Percentiles rank a stretch among this genome's conserved stretches.
Conservation (phyloP, 2,888 invertebrate genomes). For the Eupithecia tripunctaria region DNA sequence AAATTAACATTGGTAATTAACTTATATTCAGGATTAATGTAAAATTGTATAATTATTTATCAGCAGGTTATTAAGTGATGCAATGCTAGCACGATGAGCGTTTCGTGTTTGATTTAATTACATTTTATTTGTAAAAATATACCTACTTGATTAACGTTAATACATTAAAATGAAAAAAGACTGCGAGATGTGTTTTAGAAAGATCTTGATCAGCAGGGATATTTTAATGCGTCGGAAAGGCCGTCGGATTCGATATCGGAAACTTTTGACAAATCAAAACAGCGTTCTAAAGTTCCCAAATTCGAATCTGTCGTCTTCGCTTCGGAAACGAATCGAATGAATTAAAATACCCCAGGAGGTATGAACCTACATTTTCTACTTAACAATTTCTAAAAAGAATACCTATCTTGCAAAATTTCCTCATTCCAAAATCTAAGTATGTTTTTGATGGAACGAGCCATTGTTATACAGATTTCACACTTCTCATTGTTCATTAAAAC, state of each 20-base stretch:
- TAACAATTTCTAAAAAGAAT: not conserved
- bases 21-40: too few relatives aligned
- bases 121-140: not conserved
- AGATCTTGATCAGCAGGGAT: not conserved
- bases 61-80: not conserved
- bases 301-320: too few relatives aligned
- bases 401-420: conserved; percentile 9
- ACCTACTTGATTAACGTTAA: not conserved
- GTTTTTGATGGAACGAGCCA: conserved; percentile 16
- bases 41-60: not conserved
- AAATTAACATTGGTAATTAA: not conserved
- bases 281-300: too few relatives aligned
- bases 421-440: conserved; percentile 6
- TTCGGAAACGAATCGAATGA: too few relatives aligned
- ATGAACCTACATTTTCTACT: not conserved
- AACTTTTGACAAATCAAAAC: too few relatives aligned
- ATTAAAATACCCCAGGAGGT: too few relatives aligned
- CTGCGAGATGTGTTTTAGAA: not conserved
- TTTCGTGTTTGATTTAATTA: not conserved
- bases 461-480: conserved; percentile 28
- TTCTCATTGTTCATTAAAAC: conserved; percentile 23
- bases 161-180: not conserved
- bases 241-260: too few relatives aligned
- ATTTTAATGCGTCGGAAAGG: too few relatives aligned
- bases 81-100: not conserved